Base-by-base conservation (phyloP, 2,888 invertebrate genomes). In the Orthosia cruda region DNA sequence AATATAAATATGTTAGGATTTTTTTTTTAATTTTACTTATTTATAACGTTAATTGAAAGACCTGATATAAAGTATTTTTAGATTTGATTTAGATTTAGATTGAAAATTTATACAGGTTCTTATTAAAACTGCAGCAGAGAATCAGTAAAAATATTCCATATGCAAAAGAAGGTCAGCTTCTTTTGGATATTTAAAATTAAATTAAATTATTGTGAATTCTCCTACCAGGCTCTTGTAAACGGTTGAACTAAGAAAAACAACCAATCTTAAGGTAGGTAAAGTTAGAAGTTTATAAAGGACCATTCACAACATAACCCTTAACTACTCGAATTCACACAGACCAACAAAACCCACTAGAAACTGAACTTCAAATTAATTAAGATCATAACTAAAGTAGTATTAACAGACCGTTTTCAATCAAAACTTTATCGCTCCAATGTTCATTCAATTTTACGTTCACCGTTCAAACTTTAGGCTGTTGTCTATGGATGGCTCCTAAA, bases 361-460 rank as follows among this genome's bases (percentile, higher is more conserved):
- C 50, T 49, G 66, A 83, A 71, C 65, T 71, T 59, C 47, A 63
- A 65, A 80, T 65, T 80, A 81, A 83, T 83, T 83, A 71, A 76
- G 64, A 80, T 68, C 63, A 69, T 54, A 69, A 71, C 54, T 40
- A 26, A 18, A 23, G 16, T 15, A 61, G 45, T 61, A 67, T 32
- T 59, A 70, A 65, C 61, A 77, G 32, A 73, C 67, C 64, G 74
- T 74, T 74, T 74, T 65, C 77, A 85, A 85, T 85, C 74, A 64
- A 77, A 85, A 84, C 68, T 85, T 83, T 61, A 45, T 54, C 57
- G 50, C 74, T 84, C 76, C 64, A 84, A 70, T 80, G 81, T 84
- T 75, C 80, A 84, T 74, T 84, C 73, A 80, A 83, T 84, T 84
- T 85, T 68, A 69, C 68, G 68, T 80, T 80, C 52, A 62, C 54